Evolutionary conservation across 1,140 invertebrate genomes (phyloP).

Genomic region (Aphaenogaster rudis): DNA sequence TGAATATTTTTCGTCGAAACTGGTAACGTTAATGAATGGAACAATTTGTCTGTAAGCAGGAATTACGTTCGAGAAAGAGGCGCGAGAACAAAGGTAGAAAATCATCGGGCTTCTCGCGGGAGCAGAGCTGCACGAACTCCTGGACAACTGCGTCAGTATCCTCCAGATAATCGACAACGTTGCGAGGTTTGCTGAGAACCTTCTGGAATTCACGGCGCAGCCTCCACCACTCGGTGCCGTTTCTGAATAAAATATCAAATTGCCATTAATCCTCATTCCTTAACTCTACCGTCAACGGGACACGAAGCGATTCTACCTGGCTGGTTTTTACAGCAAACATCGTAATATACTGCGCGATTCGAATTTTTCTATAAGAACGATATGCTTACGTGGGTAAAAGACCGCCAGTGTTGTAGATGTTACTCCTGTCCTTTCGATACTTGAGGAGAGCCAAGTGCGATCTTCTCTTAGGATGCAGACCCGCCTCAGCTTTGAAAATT

Average conservation of each 20-base stretch:
- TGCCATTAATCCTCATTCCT: not conserved
- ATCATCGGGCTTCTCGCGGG: slow-evolving; percentile 86
- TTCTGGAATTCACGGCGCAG: slow-evolving; percentile 93
- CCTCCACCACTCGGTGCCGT: slow-evolving; percentile 94
- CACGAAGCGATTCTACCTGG: not conserved
- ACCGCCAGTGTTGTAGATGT: slow-evolving; percentile 93
- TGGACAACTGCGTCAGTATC: slow-evolving; percentile 89
- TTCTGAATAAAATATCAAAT: slow-evolving; percentile 88
- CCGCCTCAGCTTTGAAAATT: slow-evolving; percentile 90
- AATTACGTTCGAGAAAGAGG: slow-evolving; percentile 93
- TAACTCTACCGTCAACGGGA: not conserved
- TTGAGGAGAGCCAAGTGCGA: slow-evolving; percentile 94
- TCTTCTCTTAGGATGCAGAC: slow-evolving; percentile 91
- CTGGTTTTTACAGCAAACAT: not conserved
- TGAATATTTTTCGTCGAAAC: not conserved
- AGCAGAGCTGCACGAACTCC: slow-evolving; percentile 89
- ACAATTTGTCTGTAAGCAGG: not conserved
- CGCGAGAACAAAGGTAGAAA: slow-evolving; percentile 91
- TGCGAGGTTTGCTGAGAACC: slow-evolving; percentile 91
- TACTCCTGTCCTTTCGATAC: slow-evolving; percentile 91
- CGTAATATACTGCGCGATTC: no score
- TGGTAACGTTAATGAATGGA: not conserved
- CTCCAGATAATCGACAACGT: slow-evolving; percentile 90
- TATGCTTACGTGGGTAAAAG: slow-evolving; percentile 92
- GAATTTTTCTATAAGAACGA: not conserved